phyloP scores from a whole-genome alignment of 2,797 vertebrate genomes.

The Parauchenoglanis ngamensis region DNA sequence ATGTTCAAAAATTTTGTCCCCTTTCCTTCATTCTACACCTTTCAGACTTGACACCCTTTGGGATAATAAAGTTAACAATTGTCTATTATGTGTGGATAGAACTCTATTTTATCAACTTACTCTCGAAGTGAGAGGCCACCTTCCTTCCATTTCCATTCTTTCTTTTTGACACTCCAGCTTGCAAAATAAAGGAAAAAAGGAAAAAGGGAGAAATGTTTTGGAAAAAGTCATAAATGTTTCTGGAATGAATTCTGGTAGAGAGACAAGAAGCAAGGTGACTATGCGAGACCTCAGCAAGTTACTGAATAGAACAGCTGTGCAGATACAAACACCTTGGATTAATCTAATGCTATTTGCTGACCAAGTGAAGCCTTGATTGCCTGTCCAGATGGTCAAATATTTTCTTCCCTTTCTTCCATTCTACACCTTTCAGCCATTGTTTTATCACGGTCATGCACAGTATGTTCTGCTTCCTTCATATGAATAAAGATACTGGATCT shows the following conservation, averaged over 20 bases:
- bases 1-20: conserved; percentile 73
- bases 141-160: conserved; percentile 74
- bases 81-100: conserved; percentile 68
- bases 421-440: conserved; percentile 72
- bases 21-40: conserved; percentile 71
- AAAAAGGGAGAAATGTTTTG: conserved; percentile 54
- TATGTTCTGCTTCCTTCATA: conserved; percentile 36
- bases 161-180: conserved; percentile 68
- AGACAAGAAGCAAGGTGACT: conserved; percentile 57
- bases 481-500: conserved; percentile 57
- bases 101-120: conserved; percentile 75
- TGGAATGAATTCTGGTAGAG: conserved; percentile 51
- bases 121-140: conserved; percentile 82
- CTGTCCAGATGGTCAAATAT: conserved; percentile 74
- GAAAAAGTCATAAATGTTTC: conserved; percentile 45
- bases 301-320: conserved; percentile 69
- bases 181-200: conserved; percentile 60
- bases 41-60: conserved; percentile 58
- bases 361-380: conserved; percentile 65
- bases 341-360: conserved; percentile 65
- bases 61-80: conserved; percentile 53
- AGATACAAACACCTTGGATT: conserved; percentile 65
- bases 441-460: conserved; percentile 59
- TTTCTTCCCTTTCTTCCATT: conserved; percentile 74
- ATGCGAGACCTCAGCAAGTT: conserved; percentile 42